phyloP scores from a whole-genome alignment of 2,888 invertebrate genomes.

The Pandemis corylana region DNA sequence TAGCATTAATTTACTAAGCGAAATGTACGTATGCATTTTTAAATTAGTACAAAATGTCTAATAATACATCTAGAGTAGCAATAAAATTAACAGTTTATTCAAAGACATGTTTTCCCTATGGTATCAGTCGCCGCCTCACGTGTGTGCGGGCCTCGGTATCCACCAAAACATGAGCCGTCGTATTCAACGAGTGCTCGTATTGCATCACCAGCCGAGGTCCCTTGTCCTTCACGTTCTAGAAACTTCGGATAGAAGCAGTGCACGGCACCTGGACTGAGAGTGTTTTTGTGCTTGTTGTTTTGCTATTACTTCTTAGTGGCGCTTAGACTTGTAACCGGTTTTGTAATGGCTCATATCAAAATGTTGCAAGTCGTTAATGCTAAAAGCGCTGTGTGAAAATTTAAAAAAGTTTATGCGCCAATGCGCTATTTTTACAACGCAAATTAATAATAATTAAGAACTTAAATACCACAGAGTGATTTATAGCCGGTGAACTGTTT shows the following conservation, averaged over 20 bases:
- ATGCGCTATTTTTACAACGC: background rate
- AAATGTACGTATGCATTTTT: constrained; percentile 2
- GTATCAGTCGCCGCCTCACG: constrained; percentile 26
- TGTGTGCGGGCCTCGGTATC: constrained; percentile 28
- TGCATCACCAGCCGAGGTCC: constrained; percentile 16
- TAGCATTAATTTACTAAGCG: background rate
- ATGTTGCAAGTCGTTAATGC: constrained; percentile 15
- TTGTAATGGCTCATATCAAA: constrained; percentile 42
- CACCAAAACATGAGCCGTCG: background rate
- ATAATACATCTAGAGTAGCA: background rate
- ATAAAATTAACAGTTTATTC: background rate
- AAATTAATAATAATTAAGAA: background rate
- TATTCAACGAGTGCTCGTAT: background rate
- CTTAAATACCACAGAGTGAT: too few relatives aligned
- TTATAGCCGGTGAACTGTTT: too few relatives aligned
- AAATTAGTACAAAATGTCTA: constrained; percentile 3
- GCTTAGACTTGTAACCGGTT: constrained; percentile 47
- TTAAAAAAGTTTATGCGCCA: background rate
- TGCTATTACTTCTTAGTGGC: constrained; percentile 54
- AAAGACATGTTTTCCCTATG: constrained; percentile 16
- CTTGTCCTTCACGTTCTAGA: constrained; percentile 37
- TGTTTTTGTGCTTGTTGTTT: constrained; percentile 62
- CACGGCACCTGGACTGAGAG: constrained; percentile 41
- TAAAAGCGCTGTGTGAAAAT: constrained; percentile 18
- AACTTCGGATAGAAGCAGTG: constrained; percentile 38